Evolutionary conservation across 92 coral and sea anemone genomes (phyloP).

Genomic region (Isaurus tuberculatus): DNA sequence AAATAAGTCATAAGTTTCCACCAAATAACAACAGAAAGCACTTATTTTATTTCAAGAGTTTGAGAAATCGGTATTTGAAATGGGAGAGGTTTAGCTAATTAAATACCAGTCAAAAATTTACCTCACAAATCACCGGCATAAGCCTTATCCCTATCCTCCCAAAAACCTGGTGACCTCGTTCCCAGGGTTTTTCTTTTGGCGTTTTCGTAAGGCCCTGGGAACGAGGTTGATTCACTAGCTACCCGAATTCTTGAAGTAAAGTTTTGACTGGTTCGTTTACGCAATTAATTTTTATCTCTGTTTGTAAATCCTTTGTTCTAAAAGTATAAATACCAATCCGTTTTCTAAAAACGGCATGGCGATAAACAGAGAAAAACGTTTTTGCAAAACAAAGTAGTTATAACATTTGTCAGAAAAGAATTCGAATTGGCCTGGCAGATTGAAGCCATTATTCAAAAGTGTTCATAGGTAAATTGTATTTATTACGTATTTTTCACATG

Average conservation of each 20-base stretch:
- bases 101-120: conserved; percentile 5
- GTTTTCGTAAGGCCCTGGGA: no score
- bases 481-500: conserved; percentile 62
- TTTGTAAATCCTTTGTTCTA: neutral
- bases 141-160: neutral
- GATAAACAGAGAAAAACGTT: neutral
- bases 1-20: conserved; percentile 13
- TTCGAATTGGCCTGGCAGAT: conserved; percentile 77
- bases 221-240: neutral
- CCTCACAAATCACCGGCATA: neutral
- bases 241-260: neutral
- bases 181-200: no score
- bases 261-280: neutral
- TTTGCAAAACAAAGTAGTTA: conserved; percentile 23
- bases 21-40: neutral
- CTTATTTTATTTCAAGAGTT: conserved; percentile 3
- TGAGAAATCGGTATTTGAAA: neutral
- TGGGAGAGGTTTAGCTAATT: conserved; percentile 20
- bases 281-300: neutral
- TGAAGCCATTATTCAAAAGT: conserved; percentile 69
- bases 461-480: conserved; percentile 69
- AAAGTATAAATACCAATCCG: neutral
- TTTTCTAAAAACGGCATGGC: neutral
- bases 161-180: no score
- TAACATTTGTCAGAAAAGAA: neutral